phyloP scores from a whole-genome alignment of 2,888 invertebrate genomes.

The Rhimphoctona megacephalus region DNA sequence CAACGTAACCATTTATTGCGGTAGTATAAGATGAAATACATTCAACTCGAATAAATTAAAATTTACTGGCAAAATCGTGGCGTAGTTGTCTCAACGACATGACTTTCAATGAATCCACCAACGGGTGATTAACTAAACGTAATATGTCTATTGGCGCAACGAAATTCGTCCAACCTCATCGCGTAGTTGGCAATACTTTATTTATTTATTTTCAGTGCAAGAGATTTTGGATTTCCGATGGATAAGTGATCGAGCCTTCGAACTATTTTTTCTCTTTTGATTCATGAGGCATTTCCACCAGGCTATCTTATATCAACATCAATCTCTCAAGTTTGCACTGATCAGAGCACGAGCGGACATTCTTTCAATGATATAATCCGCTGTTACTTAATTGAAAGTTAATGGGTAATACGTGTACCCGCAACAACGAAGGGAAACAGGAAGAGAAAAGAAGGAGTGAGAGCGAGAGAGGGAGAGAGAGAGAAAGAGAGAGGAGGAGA shows the following conservation, averaged over 20 bases:
- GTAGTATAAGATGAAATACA: too few relatives aligned
- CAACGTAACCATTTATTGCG: too few relatives aligned
- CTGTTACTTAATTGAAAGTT: conserved; percentile 73
- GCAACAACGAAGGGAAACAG: conserved; percentile 33
- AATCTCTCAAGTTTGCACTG: background rate
- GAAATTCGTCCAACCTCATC: too few relatives aligned
- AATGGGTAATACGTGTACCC: conserved; percentile 65
- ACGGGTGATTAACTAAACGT: too few relatives aligned
- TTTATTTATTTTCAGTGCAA: too few relatives aligned
- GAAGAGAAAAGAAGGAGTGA: conserved; percentile 17
- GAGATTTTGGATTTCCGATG: background rate
- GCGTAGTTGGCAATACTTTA: too few relatives aligned
- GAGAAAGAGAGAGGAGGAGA: conserved; percentile 28
- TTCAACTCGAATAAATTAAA: too few relatives aligned
- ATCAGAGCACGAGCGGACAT: conserved; percentile 51
- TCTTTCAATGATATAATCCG: conserved; percentile 72
- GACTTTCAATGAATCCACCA: too few relatives aligned
- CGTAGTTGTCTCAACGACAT: too few relatives aligned
- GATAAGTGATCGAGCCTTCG: background rate
- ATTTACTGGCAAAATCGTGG: too few relatives aligned
- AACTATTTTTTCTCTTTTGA: background rate
- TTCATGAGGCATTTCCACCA: background rate
- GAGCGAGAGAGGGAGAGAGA: conserved; percentile 37
- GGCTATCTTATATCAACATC: background rate
- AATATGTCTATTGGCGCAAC: too few relatives aligned